A percentile compares a stretch with the other conserved stretches of the same genome.
phyloP scores from a whole-genome alignment of 1,140 invertebrate species.

The Aphaenogaster floridana region DNA sequence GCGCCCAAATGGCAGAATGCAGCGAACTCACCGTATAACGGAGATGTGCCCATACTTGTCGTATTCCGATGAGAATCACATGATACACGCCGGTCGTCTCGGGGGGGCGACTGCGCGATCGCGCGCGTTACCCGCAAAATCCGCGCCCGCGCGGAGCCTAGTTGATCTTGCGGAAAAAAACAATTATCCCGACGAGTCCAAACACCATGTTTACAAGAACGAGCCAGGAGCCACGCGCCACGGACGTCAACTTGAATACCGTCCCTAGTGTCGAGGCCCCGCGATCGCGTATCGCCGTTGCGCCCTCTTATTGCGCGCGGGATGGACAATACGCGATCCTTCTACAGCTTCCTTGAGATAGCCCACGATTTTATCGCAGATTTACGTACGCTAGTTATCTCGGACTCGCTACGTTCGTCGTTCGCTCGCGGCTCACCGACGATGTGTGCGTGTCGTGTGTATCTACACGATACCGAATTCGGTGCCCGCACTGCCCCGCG shows the following conservation, averaged over 20 bases:
- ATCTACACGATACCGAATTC: neutral
- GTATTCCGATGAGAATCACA: slow-evolving; percentile 63
- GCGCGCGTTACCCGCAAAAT: slow-evolving; percentile 25
- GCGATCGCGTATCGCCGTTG: neutral
- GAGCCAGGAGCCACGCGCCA: slow-evolving; percentile 61
- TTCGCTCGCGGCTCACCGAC: neutral
- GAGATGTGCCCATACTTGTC: slow-evolving; percentile 61
- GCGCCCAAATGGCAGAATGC: slow-evolving; percentile 56
- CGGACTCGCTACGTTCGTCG: neutral
- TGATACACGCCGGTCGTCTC: slow-evolving; percentile 33
- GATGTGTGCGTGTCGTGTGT: neutral
- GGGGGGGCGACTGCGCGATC: neutral
- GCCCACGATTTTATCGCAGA: neutral
- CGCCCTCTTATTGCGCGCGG: neutral
- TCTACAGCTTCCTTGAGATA: neutral
- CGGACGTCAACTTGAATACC: slow-evolving; percentile 54
- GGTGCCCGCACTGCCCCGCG: neutral
- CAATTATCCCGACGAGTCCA: slow-evolving; percentile 50
- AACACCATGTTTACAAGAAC: slow-evolving; percentile 75
- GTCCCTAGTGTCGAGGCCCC: neutral
- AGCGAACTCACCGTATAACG: slow-evolving; percentile 67
- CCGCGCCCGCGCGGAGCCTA: neutral
- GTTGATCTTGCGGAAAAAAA: slow-evolving; percentile 51
- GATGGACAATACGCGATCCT: neutral
- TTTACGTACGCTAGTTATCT: slow-evolving; percentile 1